Evolutionary conservation across 35 echinoderm and acorn worm species (phyloP).

Genomic region (Apostichopus californicus): DNA sequence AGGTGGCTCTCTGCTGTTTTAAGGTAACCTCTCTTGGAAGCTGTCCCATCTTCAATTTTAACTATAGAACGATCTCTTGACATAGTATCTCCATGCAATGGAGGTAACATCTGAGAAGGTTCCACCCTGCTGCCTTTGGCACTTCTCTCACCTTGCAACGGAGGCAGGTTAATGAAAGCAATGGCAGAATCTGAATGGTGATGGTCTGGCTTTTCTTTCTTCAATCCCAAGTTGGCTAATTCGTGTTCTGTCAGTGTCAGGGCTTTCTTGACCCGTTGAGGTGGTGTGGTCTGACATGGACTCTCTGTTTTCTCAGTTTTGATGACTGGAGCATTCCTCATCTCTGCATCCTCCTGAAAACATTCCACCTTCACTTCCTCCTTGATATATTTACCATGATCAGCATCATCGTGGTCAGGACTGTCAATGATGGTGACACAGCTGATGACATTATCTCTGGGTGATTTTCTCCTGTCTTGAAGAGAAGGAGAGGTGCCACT

Average conservation of each 20-base stretch:
- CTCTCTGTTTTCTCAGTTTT: background rate
- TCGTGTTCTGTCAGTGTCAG: slow-evolving; percentile 50
- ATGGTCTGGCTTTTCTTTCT: slow-evolving; percentile 79
- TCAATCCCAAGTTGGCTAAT: slow-evolving; percentile 58
- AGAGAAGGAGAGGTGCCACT: slow-evolving; percentile 52
- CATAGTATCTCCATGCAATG: background rate
- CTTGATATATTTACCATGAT: background rate
- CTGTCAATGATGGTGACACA: slow-evolving; percentile 94
- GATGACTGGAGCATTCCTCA: background rate
- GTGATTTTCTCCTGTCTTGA: slow-evolving; percentile 65
- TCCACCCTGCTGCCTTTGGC: background rate
- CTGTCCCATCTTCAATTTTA: background rate
- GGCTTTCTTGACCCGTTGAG: slow-evolving; percentile 25
- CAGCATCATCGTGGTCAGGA: slow-evolving; percentile 36
- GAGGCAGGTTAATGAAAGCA: slow-evolving; percentile 92
- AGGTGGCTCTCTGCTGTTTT: background rate
- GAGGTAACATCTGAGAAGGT: background rate
- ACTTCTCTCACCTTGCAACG: slow-evolving; percentile 69
- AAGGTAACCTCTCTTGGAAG: background rate
- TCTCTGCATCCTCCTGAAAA: background rate
- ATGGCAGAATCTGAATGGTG: slow-evolving; percentile 79
- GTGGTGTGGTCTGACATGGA: background rate
- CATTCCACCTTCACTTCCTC: slow-evolving; percentile 14
- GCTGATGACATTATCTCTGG: slow-evolving; percentile 84
- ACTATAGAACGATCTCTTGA: background rate